Evolutionary conservation across 2,888 invertebrate species (phyloP).

Genomic region (Coecobrya sp.): DNA sequence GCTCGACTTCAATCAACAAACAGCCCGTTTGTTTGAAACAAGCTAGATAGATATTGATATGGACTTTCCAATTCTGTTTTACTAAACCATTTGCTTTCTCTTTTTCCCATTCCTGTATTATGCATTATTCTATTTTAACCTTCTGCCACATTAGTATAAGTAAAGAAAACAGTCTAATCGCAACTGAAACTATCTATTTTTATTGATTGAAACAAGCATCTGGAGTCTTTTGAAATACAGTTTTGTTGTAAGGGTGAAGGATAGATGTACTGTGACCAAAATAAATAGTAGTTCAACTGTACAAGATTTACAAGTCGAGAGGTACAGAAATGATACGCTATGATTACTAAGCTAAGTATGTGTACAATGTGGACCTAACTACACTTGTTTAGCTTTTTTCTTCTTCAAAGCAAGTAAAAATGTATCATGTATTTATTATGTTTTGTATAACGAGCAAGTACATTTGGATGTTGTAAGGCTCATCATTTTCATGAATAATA

Average conservation of each 20-base stretch:
- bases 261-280: slow-evolving; percentile 1
- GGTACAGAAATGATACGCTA: neutral
- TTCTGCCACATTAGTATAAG: neutral
- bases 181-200: slow-evolving; percentile 23
- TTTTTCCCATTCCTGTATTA: neutral
- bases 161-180: neutral
- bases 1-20: neutral
- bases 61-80: neutral
- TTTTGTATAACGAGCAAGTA: slow-evolving; percentile 19
- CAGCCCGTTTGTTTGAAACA: too few relatives aligned
- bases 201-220: slow-evolving; percentile 76
- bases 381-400: neutral
- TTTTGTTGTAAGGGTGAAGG: neutral
- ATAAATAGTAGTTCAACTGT: slow-evolving; percentile 2
- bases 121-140: slow-evolving; percentile 38
- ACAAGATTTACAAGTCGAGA: neutral
- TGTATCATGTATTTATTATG: slow-evolving; percentile 3
- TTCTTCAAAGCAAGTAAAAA: neutral
- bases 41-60: neutral
- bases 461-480: slow-evolving; percentile 27
- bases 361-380: neutral
- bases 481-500: slow-evolving; percentile 76
- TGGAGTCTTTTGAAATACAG: slow-evolving; percentile 55
- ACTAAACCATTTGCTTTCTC: neutral
- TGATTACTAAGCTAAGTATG: slow-evolving; percentile 21